phyloP scores from a whole-genome alignment of 2,888 invertebrate genomes.

The Parnassius orleans region DNA sequence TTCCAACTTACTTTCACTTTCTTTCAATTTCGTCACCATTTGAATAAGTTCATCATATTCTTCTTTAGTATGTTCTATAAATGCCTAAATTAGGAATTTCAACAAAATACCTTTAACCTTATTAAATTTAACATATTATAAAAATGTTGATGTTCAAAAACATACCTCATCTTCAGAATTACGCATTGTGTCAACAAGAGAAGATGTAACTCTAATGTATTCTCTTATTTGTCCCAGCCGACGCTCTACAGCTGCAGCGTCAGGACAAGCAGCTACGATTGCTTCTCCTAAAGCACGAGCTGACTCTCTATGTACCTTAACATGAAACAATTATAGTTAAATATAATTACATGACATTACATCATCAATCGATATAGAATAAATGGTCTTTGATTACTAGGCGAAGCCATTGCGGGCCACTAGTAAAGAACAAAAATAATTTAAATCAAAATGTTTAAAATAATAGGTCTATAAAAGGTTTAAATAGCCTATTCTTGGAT shows the following conservation, averaged over 20 bases:
- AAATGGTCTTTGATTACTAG: too few species aligned
- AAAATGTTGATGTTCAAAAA: constrained; percentile 23
- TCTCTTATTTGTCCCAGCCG: constrained; percentile 86
- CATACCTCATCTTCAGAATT: constrained; percentile 85
- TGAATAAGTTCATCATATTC: constrained; percentile 82
- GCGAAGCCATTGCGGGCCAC: too few species aligned
- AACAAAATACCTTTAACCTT: constrained; percentile 17
- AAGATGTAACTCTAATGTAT: constrained; percentile 86
- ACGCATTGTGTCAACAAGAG: constrained; percentile 85
- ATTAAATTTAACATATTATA: constrained; percentile 21
- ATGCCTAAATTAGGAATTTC: constrained; percentile 70
- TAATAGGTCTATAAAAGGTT: too few species aligned
- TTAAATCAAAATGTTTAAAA: too few species aligned
- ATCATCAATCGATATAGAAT: too few species aligned
- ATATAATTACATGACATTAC: not conserved
- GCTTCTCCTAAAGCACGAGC: constrained; percentile 71
- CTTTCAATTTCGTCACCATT: constrained; percentile 85
- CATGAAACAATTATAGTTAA: constrained; percentile 1
- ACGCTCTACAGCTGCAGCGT: constrained; percentile 85
- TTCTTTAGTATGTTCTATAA: constrained; percentile 76
- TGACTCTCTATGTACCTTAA: constrained; percentile 66
- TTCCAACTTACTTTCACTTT: constrained; percentile 85
- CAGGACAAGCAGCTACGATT: constrained; percentile 78
- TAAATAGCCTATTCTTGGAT: too few species aligned
- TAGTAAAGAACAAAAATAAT: too few species aligned